Evolutionary conservation across 2,888 invertebrate species (phyloP).

Genomic region (Leucoptera coffeella): DNA sequence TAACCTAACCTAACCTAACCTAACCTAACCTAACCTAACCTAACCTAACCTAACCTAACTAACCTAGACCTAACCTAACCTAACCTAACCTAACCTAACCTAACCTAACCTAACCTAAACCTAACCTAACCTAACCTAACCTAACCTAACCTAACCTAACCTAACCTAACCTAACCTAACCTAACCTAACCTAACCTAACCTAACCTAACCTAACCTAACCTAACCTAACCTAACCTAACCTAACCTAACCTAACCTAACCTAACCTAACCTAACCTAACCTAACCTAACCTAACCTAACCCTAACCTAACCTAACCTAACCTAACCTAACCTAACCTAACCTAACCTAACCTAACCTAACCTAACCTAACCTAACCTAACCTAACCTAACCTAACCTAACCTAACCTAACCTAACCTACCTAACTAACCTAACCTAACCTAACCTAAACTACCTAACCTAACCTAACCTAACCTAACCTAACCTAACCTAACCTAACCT

Average conservation of each 20-base stretch:
- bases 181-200: slow-evolving; percentile 8
- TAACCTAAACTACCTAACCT: slow-evolving; percentile 1
- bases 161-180: slow-evolving; percentile 1
- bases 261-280: slow-evolving; percentile 7
- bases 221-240: slow-evolving; percentile 8
- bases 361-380: slow-evolving; percentile 5
- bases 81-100: slow-evolving; percentile 4
- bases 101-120: slow-evolving; percentile 6
- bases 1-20: slow-evolving; percentile 3
- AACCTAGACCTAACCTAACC: slow-evolving; percentile 2
- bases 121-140: slow-evolving; percentile 5
- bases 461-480: slow-evolving; percentile 4
- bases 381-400: slow-evolving; percentile 5
- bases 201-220: slow-evolving; percentile 8
- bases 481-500: slow-evolving; percentile 4
- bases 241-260: slow-evolving; percentile 9
- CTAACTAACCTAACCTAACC: slow-evolving; percentile 4
- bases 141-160: slow-evolving; percentile 5
- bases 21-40: slow-evolving; percentile 1
- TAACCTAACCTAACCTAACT: slow-evolving; percentile 2
- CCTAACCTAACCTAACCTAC: slow-evolving; percentile 4
- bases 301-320: slow-evolving; percentile 4
- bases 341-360: slow-evolving; percentile 5
- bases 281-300: slow-evolving; percentile 4
- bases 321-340: slow-evolving; percentile 5